A percentile compares a stretch with the other conserved stretches of the same genome.
Conservation (phyloP, 2,888 invertebrate species). For the Athrips mouffetella region DNA sequence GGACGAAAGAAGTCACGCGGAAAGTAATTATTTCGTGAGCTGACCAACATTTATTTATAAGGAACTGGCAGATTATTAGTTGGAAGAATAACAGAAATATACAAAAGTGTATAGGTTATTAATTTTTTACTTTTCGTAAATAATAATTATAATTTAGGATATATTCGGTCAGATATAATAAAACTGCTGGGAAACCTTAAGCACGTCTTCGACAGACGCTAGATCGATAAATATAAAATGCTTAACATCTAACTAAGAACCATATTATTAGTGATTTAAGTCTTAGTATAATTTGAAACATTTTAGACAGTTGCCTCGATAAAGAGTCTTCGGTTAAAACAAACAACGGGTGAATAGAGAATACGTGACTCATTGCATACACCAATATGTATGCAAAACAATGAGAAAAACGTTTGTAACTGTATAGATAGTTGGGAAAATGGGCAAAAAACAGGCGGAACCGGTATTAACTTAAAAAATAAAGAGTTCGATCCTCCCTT, state of each 20-base stretch:
- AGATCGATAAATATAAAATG: background rate
- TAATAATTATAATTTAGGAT: too few species aligned
- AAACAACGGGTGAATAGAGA: constrained; percentile 24
- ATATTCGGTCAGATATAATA: too few species aligned
- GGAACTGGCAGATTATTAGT: too few species aligned
- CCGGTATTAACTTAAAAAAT: background rate
- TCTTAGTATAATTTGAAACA: background rate
- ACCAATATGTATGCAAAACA: constrained; percentile 1
- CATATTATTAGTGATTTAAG: background rate
- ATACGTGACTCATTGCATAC: background rate
- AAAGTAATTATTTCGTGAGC: too few species aligned
- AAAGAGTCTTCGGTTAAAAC: constrained; percentile 30
- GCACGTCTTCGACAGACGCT: too few species aligned
- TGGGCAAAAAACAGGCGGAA: background rate
- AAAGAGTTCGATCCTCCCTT: constrained; percentile 13
- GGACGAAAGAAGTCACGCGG: too few species aligned
- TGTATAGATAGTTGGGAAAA: background rate
- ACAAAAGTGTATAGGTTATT: too few species aligned
- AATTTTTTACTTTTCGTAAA: too few species aligned
- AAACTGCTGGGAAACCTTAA: too few species aligned
- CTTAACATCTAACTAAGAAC: background rate
- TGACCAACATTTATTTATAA: too few species aligned
- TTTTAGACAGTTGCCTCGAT: background rate
- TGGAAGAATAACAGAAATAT: too few species aligned
- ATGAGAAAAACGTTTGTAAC: background rate